Evolutionary conservation across 2,113 vertebrate species (phyloP), one percentile per base, ranked within the genome.

Genomic region (Corythaeola cristata): DNA sequence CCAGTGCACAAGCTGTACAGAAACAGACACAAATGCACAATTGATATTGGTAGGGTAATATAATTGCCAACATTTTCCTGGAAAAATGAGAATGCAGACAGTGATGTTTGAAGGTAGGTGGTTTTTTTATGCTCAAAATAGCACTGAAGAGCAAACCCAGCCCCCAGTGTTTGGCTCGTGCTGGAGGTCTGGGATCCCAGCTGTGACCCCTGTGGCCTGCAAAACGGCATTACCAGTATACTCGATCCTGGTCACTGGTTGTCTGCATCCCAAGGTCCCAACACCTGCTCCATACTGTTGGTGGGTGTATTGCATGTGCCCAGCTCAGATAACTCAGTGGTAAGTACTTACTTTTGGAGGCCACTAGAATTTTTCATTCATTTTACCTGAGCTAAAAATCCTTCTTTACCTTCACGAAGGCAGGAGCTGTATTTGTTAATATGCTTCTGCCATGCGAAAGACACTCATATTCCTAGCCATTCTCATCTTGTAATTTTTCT

Each of bases 61-160:
- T 63, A 93, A 88, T 91, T 89, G 81, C 72, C 93, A 94, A 79
- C 59, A 62, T 88, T 97, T 93, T 94, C 89, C 86, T 91, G 85
- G 66, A 97, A 97, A 95, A 95, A 97, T 81, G 76, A 91, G 74
- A 96, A 92, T 81, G 53, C 74, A 96, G 82, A 88, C 94, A 92
- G 60, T 27, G 62, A 83, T 93, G 71, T 80, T 91, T 89, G 87
- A 93, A 95, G 47, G 75, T 93, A 82, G 86, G 47, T 92, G 66
- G 14, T 21, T 60, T 94, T 94, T 82, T 85, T 63, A 89, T 76
- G 63, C 74, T 83, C 93, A 85, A 77, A 94, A 94, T 73, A 96
- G 74, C 74, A 85, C 87, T 63, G 93, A 91, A 77, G 86, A 95
- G 74, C 37, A 95, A 94, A 86, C 30, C 4, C 77, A 89, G 56